Percentiles rank a stretch among this genome's conserved stretches.
phyloP scores from a whole-genome alignment of 2,113 vertebrate species.

The Orcinus orca region DNA sequence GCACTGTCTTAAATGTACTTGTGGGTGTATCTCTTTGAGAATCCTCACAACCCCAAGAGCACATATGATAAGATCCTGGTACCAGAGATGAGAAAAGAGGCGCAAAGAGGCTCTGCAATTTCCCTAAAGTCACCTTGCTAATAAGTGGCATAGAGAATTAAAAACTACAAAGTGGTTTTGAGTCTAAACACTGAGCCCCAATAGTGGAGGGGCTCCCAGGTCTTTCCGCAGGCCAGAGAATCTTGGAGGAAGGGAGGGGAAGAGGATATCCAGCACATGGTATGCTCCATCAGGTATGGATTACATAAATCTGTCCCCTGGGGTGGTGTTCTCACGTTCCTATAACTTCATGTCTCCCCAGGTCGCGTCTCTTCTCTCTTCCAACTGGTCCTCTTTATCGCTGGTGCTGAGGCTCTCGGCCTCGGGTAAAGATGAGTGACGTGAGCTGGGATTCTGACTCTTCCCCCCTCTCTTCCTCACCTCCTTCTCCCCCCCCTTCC shows the following conservation, averaged over 20 bases:
- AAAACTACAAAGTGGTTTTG: not conserved
- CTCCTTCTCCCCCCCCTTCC: rapidly evolving
- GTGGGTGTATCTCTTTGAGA: not conserved
- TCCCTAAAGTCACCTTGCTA: not conserved
- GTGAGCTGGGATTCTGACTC: rapidly evolving
- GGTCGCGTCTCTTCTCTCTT: not conserved
- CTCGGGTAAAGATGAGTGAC: not conserved
- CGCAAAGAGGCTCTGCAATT: not conserved
- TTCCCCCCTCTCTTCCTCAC: rapidly evolving
- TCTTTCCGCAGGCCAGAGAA: not conserved
- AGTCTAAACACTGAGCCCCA: not conserved
- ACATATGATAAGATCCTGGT: not conserved
- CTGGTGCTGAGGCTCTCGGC: not conserved
- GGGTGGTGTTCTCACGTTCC: not conserved
- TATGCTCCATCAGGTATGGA: not conserved
- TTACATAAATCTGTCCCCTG: too few species aligned
- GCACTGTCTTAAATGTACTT: not conserved
- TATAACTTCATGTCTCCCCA: not conserved
- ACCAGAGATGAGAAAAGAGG: not conserved
- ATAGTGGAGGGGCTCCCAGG: not conserved
- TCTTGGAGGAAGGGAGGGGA: not conserved
- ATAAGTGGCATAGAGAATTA: not conserved
- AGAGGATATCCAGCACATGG: too few species aligned
- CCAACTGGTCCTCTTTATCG: not conserved
- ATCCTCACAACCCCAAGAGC: not conserved